These are phyloP conservation scores for Cebidichthys violaceus DNA, from an alignment of 2,113 vertebrate genomes.

Conservation along the genomic window DNA sequence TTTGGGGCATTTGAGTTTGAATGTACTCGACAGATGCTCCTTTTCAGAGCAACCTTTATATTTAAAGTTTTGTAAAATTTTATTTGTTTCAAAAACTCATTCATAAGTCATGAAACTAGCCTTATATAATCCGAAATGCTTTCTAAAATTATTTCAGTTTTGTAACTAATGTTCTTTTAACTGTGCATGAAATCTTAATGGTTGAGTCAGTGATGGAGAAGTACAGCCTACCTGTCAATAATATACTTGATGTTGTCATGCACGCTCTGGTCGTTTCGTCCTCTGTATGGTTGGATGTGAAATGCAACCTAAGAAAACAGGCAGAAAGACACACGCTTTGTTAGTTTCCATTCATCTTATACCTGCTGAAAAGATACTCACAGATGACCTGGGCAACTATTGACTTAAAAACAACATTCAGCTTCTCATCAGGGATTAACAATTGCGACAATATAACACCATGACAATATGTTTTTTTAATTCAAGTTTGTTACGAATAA, in stretches of 20 bases:
- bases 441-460: background rate
- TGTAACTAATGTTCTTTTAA: slow-evolving; percentile 35
- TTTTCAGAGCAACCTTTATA: background rate
- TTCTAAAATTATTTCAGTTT: slow-evolving; percentile 47
- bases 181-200: slow-evolving; percentile 58
- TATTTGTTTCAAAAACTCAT: slow-evolving; percentile 30
- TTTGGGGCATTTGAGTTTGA: background rate
- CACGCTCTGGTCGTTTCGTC: slow-evolving; percentile 88
- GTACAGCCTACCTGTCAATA: slow-evolving; percentile 87
- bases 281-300: slow-evolving; percentile 91
- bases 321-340: slow-evolving; percentile 2
- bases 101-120: slow-evolving; percentile 45
- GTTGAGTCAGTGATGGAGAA: slow-evolving; percentile 10
- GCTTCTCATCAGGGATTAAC: slow-evolving; percentile 7
- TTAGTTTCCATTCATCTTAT: slow-evolving; percentile 43
- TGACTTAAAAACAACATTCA: slow-evolving; percentile 13
- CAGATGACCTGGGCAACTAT: slow-evolving; percentile 16
- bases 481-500: slow-evolving; percentile 14
- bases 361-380: slow-evolving; percentile 17
- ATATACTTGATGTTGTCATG: slow-evolving; percentile 94
- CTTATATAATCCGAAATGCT: slow-evolving; percentile 47
- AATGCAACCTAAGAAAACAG: slow-evolving; percentile 87
- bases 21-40: background rate
- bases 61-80: slow-evolving; percentile 16
- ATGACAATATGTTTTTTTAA: background rate